Evolutionary conservation across 2,888 invertebrate species (phyloP).

Genomic region (Pandemis cinnamomeana): DNA sequence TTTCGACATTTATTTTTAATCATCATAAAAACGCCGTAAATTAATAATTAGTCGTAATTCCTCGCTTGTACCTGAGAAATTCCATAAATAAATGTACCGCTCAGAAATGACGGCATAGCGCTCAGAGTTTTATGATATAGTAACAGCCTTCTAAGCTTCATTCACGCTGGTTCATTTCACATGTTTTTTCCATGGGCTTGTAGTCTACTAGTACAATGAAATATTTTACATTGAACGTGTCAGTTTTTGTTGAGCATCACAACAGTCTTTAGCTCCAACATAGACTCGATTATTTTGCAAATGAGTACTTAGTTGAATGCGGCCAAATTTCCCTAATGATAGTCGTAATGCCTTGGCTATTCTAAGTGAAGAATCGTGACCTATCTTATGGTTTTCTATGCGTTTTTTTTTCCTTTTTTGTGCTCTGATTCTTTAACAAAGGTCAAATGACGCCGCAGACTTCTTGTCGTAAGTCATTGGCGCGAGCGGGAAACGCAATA

Average conservation of each 20-base stretch:
- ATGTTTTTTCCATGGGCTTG: no score
- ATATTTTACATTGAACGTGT: no score
- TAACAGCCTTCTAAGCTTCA: no score
- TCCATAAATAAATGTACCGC: no score
- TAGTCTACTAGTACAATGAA: no score
- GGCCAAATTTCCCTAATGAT: slow-evolving; percentile 6
- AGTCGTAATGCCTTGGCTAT: background rate
- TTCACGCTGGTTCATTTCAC: no score
- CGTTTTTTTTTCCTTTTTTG: slow-evolving; percentile 29
- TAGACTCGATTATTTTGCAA: background rate
- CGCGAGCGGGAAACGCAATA: slow-evolving; percentile 8
- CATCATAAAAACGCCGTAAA: no score
- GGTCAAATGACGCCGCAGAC: slow-evolving; percentile 35
- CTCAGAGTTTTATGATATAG: no score
- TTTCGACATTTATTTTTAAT: no score
- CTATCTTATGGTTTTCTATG: slow-evolving; percentile 28
- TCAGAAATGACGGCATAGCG: no score
- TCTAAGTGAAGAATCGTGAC: slow-evolving; percentile 28
- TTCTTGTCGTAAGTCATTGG: slow-evolving; percentile 3
- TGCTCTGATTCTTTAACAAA: slow-evolving; percentile 37
- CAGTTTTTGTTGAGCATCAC: background rate
- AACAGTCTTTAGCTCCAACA: background rate
- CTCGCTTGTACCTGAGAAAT: no score
- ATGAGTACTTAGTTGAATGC: slow-evolving; percentile 3
- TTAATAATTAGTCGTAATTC: no score